Base-by-base conservation (phyloP, 1,140 invertebrate species). In the Drosophila kikkawai region DNA sequence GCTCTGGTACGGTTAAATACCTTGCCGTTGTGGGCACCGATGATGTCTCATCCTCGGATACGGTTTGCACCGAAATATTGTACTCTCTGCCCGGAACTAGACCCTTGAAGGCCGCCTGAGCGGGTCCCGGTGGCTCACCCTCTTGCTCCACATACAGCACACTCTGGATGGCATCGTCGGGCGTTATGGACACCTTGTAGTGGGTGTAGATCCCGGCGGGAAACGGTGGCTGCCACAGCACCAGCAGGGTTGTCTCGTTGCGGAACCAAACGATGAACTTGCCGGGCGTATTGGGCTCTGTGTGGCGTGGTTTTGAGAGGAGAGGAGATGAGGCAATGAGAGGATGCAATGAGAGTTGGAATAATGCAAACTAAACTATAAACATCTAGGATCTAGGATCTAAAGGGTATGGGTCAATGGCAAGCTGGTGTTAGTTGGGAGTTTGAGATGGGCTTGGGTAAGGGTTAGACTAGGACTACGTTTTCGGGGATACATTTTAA, bases 211-310 rank as follows among this genome's bases (percentile, higher is more conserved):
- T 96, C 26, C 97, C 98, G 29, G 97, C 95, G 58, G 98, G 98
- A 94, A 98, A 98, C 4, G 98, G 98, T 22, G 98, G 98, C 93
- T 98, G 97, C 97, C 98, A 98, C 41, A 99, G 93, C 42, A 98
- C 98, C 64, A 99, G 94, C 55, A 99, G 94, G 15, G 98, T 99
- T 8, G 98, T 99, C 94, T 98, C 98, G 93, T 98, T 99, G 45
- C 98, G 94, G 93, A 98, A 99, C 97, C 97, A 99, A 8, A 99
- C 98, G 80, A 99, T 98, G 93, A 99, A 99, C 93, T 98, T 97
- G 48, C 98, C 98, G 5, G 97, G 97, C 50, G 97, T 98, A 93
- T 98, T 98, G 3, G 98, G 98, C 92, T 97, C 97, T 98, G 92
- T 44, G 93, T 29, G 3, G 34, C 12, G 19, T 32, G 42, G 17